Base-by-base conservation (phyloP, 23 tunicate species). In the Styela plicata region DNA sequence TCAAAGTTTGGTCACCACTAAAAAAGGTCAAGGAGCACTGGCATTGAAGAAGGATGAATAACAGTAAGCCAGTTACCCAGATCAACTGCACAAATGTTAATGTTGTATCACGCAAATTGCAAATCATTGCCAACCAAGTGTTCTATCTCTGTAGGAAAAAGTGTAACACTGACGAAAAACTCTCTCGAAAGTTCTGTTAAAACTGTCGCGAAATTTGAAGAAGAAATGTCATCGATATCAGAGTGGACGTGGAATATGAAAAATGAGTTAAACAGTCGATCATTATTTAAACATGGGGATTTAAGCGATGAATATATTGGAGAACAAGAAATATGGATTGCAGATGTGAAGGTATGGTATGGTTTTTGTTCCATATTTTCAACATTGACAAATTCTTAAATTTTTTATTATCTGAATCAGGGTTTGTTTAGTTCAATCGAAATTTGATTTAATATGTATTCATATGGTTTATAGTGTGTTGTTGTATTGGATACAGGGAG, bases 271-370 rank as follows among this genome's bases (percentile, higher is more conserved):
- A 76, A 44, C 22, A 44, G 33, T 24, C 36, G 81, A 29, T 27
- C 81, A 10, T 20, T 76, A 1, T 76, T 52, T 36, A 76, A 53
- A 29, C 22, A 76, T 44, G 81, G 81, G 23, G 37, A 76, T 36
- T 31, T 76, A 7, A 57, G n/a, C 1, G 53, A 76, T 23, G 81
- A 52, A 33, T 37, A 76, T 57, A 44, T 0, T 22, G 27, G 26
- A 52, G 81, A 76, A 18, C 81, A 76, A 53, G 53, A 76, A 29
- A 76, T 31, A 10, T 76, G 81, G 81, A 44, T 76, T 29, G 29
- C 27, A 24, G 26, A 36, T 37, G 66, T 76, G 18, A 76, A 22
- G 81, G 81, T 76, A 23, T 24, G 78, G n/a, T n/a, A n/a, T n/a
- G n/a, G n/a, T n/a, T 62, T 62, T 62, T 22, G 65, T 62, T 62